These are phyloP conservation scores for Melospiza melodia DNA, from an alignment of 2,113 vertebrate genomes.

Conservation along the genomic window DNA sequence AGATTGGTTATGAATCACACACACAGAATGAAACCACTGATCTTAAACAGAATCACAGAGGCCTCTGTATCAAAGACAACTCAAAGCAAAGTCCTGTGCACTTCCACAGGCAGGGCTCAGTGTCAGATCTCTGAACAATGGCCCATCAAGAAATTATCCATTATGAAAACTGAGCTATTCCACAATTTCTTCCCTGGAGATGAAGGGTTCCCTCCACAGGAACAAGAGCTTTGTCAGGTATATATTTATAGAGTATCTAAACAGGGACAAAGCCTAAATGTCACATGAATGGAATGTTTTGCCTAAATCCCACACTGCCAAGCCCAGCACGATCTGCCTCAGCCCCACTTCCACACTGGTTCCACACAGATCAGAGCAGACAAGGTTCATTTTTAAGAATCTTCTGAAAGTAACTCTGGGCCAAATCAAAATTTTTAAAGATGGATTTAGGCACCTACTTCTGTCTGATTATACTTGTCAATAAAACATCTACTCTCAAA, in stretches of 20 bases:
- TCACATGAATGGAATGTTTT: background rate
- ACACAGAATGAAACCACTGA: background rate
- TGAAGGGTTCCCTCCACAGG: background rate
- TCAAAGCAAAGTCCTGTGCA: background rate
- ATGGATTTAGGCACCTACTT: background rate
- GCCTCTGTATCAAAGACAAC: background rate
- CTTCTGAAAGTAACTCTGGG: background rate
- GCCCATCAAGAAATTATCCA: background rate
- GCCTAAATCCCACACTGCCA: background rate
- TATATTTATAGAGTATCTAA: background rate
- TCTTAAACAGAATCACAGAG: background rate
- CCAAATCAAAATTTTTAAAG: background rate
- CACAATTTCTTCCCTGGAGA: background rate
- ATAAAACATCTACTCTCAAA: background rate
- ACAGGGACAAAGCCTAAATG: background rate
- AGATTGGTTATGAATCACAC: background rate
- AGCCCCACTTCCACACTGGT: background rate
- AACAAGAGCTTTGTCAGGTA: background rate
- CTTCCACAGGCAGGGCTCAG: background rate
- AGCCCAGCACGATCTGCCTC: background rate
- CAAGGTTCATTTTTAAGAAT: background rate
- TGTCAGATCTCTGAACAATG: background rate
- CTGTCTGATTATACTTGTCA: background rate
- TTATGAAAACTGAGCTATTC: background rate
- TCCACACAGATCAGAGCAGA: background rate